A percentile compares a stretch with the other conserved stretches of the same genome.
These are phyloP conservation scores for Zootermopsis nevadensis DNA, from an alignment of 2,888 invertebrate species.

Conservation along the genomic window DNA sequence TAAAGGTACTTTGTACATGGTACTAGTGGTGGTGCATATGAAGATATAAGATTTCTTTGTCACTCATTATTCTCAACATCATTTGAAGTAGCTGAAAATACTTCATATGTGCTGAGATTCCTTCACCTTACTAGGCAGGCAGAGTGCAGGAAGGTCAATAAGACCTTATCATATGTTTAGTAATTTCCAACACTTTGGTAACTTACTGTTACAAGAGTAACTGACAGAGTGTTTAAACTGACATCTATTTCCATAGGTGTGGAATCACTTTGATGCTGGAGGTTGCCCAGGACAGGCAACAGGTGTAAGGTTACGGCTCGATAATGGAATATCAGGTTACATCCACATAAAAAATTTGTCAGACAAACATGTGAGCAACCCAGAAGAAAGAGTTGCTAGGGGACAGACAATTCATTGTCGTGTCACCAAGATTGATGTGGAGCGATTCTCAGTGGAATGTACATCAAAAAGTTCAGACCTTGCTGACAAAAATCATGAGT, in stretches of 20 bases:
- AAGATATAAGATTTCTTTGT: no score
- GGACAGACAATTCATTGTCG: slow-evolving; percentile 88
- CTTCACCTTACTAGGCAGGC: no score
- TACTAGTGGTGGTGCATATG: no score
- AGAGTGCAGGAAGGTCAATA: no score
- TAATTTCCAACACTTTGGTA: no score
- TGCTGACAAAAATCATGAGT: slow-evolving; percentile 88
- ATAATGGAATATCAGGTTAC: slow-evolving; percentile 93
- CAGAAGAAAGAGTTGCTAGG: slow-evolving; percentile 89
- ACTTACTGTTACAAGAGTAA: no score
- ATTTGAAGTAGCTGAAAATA: no score
- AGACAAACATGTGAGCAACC: slow-evolving; percentile 92
- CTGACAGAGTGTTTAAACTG: no score
- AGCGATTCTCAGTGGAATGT: slow-evolving; percentile 92
- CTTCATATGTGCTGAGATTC: no score
- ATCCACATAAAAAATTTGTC: slow-evolving; percentile 94
- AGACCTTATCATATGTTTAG: no score
- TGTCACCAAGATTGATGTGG: slow-evolving; percentile 95
- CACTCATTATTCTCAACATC: no score
- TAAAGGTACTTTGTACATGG: no score
- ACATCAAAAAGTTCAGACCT: slow-evolving; percentile 94
- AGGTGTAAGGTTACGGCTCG: slow-evolving; percentile 88
- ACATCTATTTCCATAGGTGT: slow-evolving; percentile 70
- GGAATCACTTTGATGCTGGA: slow-evolving; percentile 98
- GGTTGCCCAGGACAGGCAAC: slow-evolving; percentile 96